A percentile compares a stretch with the other conserved stretches of the same genome.
phyloP scores from a whole-genome alignment of 2,113 vertebrate species.

The Heteronetta atricapilla region DNA sequence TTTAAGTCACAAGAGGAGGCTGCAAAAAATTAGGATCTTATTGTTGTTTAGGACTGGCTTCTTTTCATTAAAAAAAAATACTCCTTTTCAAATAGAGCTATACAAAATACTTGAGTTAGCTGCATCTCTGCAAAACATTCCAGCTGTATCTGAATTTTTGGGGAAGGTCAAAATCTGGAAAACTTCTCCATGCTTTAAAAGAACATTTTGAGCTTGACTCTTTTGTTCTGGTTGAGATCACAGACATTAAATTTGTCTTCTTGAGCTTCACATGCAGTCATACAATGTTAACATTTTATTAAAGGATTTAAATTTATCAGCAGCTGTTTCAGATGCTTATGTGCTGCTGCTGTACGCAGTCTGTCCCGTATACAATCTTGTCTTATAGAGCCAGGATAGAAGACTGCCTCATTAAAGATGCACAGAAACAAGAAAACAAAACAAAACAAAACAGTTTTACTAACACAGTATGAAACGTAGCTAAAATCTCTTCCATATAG shows the following conservation, averaged over 20 bases:
- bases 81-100: neutral
- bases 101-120: neutral
- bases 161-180: neutral
- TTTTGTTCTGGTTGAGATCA: neutral
- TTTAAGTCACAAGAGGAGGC: neutral
- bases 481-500: neutral
- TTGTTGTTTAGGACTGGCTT: neutral
- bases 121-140: neutral
- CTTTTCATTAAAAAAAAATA: neutral
- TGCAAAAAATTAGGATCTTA: neutral
- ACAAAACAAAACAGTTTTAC: neutral
- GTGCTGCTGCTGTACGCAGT: neutral
- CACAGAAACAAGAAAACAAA: neutral
- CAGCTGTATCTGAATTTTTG: neutral
- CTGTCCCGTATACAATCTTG: neutral
- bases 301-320: neutral
- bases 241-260: neutral
- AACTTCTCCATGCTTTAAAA: neutral
- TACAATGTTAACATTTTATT: neutral
- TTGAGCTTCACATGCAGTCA: neutral
- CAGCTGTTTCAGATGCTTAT: neutral
- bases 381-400: neutral
- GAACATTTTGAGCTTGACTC: neutral
- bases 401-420: neutral
- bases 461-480: neutral